A percentile compares a stretch with the other conserved stretches of the same genome.
phyloP scores from a whole-genome alignment of 2,797 vertebrate genomes.

The Hoplostethus atlanticus region DNA sequence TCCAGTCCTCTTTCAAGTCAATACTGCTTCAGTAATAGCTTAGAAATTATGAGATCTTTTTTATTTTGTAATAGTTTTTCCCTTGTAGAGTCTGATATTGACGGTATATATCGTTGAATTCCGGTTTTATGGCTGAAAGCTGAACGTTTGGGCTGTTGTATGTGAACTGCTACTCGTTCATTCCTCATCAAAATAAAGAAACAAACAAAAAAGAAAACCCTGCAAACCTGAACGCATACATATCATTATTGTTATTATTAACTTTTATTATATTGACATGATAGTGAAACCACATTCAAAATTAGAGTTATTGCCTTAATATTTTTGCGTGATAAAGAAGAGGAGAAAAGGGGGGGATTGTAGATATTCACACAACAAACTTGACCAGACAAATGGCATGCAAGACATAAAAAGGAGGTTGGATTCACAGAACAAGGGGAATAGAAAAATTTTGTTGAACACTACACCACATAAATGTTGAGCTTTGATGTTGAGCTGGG shows the following conservation, averaged over 20 bases:
- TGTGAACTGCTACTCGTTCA: conserved; percentile 55
- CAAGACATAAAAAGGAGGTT: conserved; percentile 68
- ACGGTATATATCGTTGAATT: conserved; percentile 60
- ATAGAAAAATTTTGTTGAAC: conserved; percentile 71
- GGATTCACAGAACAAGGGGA: conserved; percentile 52
- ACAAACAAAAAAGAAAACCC: conserved; percentile 45
- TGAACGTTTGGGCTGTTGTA: conserved; percentile 68
- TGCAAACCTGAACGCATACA: conserved; percentile 71
- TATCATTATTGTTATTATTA: conserved; percentile 52
- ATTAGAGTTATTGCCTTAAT: conserved; percentile 84
- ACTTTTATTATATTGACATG: conserved; percentile 64
- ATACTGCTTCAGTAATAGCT: conserved; percentile 24
- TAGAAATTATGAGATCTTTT: conserved; percentile 26
- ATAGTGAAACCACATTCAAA: conserved; percentile 78
- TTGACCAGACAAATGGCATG: conserved; percentile 82
- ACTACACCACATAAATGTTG: conserved; percentile 63
- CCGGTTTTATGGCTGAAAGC: conserved; percentile 78
- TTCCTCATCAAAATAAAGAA: conserved; percentile 57
- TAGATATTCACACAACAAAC: conserved; percentile 76
- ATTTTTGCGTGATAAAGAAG: conserved; percentile 79
- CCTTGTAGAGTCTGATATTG: conserved; percentile 61
- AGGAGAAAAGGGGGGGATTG: conserved; percentile 41
- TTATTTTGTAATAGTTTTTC: conserved; percentile 34
- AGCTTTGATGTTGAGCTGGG: conserved; percentile 31
- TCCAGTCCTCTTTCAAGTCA: conserved; percentile 7